These are phyloP conservation scores for Crocuta crocuta DNA, from an alignment of 2,113 vertebrate genomes.

Conservation along the genomic window DNA sequence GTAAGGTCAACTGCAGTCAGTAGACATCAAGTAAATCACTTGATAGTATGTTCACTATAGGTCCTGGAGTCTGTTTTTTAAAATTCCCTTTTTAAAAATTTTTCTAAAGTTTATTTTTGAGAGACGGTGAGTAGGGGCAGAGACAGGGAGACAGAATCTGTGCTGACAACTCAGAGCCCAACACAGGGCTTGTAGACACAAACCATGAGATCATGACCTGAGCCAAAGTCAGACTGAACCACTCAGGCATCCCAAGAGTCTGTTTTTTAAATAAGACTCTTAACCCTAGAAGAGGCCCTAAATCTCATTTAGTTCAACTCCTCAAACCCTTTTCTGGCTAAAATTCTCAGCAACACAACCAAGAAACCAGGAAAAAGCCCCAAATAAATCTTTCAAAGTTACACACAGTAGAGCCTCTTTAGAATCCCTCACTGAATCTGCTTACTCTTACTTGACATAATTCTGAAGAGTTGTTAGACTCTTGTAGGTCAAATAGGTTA, in stretches of 20 bases:
- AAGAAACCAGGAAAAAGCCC: slow-evolving; percentile 20
- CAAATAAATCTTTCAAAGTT: background rate
- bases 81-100: too few species aligned
- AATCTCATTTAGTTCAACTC: background rate
- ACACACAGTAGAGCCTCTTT: background rate
- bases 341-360: background rate
- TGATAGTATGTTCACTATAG: background rate
- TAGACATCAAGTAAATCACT: background rate
- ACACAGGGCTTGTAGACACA: too few species aligned
- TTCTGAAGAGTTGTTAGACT: background rate
- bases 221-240: too few species aligned
- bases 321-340: background rate
- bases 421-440: background rate
- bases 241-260: too few species aligned
- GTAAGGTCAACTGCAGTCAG: background rate
- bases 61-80: background rate
- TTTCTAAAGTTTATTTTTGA: too few species aligned
- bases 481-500: background rate
- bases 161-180: too few species aligned
- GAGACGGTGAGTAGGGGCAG: too few species aligned
- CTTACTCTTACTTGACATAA: background rate
- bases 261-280: background rate
- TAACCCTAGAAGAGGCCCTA: background rate
- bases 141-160: too few species aligned
- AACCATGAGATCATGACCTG: too few species aligned